Evolutionary conservation across 1,140 invertebrate species (phyloP).

Genomic region (Ips typographus): DNA sequence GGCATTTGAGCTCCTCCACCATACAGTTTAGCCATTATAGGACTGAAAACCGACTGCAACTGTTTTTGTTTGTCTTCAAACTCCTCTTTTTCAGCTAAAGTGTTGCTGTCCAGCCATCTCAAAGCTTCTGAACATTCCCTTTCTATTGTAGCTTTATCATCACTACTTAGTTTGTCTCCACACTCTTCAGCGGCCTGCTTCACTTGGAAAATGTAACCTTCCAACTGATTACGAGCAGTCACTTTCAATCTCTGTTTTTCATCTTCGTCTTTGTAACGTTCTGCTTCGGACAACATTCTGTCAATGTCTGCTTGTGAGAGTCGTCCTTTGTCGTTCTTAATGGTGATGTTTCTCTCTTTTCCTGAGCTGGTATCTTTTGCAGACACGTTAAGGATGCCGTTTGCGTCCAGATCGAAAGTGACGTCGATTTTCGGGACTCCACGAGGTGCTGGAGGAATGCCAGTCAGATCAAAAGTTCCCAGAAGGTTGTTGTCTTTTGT

Average conservation of each 20-base stretch:
- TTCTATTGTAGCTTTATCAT: constrained; percentile 49
- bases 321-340: constrained; percentile 44
- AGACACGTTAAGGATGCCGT: constrained; percentile 70
- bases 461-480: too few relatives aligned
- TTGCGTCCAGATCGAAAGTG: constrained; percentile 45
- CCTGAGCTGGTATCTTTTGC: constrained; percentile 47
- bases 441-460: too few relatives aligned
- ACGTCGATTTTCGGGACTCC: constrained; percentile 36
- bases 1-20: constrained; percentile 11
- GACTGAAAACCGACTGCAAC: constrained; percentile 52
- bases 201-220: constrained; percentile 73
- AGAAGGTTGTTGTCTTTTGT: too few relatives aligned
- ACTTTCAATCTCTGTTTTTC: constrained; percentile 69
- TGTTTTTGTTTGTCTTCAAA: constrained; percentile 47
- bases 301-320: too few relatives aligned
- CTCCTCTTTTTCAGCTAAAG: too few relatives aligned
- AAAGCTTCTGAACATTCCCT: constrained; percentile 55
- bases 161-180: constrained; percentile 35
- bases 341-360: constrained; percentile 66
- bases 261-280: constrained; percentile 66
- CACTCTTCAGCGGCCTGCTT: constrained; percentile 59
- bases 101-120: constrained; percentile 41
- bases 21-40: constrained; percentile 56
- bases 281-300: too few relatives aligned
- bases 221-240: constrained; percentile 60